Evolutionary conservation across 2,888 invertebrate genomes (phyloP).

Genomic region (Margaritifera margaritifera): DNA sequence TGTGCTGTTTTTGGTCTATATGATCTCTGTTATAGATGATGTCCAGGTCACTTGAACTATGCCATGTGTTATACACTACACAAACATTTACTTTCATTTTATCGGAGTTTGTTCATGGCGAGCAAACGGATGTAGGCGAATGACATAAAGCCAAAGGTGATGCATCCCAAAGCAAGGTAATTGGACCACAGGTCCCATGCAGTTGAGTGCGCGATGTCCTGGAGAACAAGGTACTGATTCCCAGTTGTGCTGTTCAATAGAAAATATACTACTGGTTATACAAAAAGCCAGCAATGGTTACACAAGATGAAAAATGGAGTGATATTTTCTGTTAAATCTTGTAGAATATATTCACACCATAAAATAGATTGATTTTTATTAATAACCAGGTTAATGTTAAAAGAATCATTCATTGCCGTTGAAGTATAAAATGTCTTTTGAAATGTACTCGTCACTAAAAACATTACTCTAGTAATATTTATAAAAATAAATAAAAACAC

Average conservation of each 20-base stretch:
- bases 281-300: background rate
- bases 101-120: constrained; percentile 65
- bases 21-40: too few relatives aligned
- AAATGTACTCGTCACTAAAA: too few relatives aligned
- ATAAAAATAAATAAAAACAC: too few relatives aligned
- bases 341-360: too few relatives aligned
- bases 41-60: too few relatives aligned
- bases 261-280: background rate
- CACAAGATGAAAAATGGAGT: background rate
- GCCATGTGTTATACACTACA: too few relatives aligned
- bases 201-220: constrained; percentile 58
- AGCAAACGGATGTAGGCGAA: constrained; percentile 66
- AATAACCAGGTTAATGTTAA: too few relatives aligned
- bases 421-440: too few relatives aligned
- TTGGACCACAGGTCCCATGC: constrained; percentile 69
- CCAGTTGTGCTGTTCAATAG: constrained; percentile 45
- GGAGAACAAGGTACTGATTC: constrained; percentile 56
- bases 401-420: too few relatives aligned
- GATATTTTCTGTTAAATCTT: background rate
- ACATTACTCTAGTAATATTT: too few relatives aligned
- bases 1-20: too few relatives aligned
- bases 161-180: constrained; percentile 56
- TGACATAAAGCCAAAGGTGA: constrained; percentile 54
- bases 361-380: too few relatives aligned
- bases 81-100: constrained; percentile 7